A percentile compares a stretch with the other conserved stretches of the same genome.
These are phyloP conservation scores for Philhelius pedissequus DNA, from an alignment of 2,888 invertebrate genomes.

Conservation along the genomic window DNA sequence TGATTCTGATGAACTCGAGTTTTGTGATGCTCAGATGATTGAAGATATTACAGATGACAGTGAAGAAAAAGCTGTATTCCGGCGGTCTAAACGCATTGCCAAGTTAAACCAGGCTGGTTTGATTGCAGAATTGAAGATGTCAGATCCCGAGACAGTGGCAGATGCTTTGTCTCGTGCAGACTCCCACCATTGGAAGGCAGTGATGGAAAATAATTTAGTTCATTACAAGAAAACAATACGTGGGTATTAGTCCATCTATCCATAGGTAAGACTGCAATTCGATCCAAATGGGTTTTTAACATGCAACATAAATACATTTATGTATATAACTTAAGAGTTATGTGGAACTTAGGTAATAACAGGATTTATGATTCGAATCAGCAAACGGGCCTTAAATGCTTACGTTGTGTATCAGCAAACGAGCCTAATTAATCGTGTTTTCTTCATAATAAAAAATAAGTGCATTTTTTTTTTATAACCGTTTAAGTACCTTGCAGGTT, in stretches of 20 bases:
- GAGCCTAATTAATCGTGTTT: too few relatives aligned
- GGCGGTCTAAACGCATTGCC: constrained; percentile 24
- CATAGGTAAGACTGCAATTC: constrained; percentile 11
- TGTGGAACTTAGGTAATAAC: too few relatives aligned
- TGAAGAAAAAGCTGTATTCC: neutral
- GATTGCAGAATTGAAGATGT: neutral
- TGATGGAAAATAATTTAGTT: constrained; percentile 63
- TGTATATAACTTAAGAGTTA: neutral
- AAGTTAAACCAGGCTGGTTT: neutral
- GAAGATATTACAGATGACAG: neutral
- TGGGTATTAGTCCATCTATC: constrained; percentile 21
- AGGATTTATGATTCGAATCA: too few relatives aligned
- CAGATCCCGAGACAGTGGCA: constrained; percentile 52
- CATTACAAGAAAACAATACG: neutral
- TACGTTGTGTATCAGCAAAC: too few relatives aligned
- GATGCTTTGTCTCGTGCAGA: constrained; percentile 53
- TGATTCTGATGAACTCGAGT: too few relatives aligned
- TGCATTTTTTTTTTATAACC: too few relatives aligned
- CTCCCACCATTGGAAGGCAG: constrained; percentile 59
- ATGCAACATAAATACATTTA: too few relatives aligned
- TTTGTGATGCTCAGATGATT: neutral
- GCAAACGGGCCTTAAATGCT: too few relatives aligned
- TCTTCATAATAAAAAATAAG: too few relatives aligned
- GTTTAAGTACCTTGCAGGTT: too few relatives aligned
- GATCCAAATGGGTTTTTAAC: neutral